Percentiles rank a stretch among this genome's conserved stretches.
phyloP scores from a whole-genome alignment of 2,888 invertebrate species.

The Scaptomyza reducta region DNA sequence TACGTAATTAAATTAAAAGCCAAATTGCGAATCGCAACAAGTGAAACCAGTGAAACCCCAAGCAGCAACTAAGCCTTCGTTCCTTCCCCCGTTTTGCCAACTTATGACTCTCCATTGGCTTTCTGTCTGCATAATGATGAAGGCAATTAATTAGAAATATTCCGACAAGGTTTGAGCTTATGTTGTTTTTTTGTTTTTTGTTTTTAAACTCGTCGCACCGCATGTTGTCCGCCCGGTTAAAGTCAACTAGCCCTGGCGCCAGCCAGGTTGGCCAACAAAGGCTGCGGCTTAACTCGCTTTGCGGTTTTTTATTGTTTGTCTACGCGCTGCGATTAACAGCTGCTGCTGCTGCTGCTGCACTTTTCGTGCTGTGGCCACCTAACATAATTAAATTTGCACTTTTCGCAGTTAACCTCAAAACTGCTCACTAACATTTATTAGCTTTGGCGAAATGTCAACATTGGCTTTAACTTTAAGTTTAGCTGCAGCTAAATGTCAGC shows the following conservation, averaged over 20 bases:
- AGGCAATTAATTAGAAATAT: conserved; percentile 67
- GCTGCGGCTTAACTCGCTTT: conserved; percentile 36
- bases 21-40: conserved; percentile 40
- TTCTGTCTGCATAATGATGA: conserved; percentile 57
- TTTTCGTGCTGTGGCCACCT: conserved; percentile 40
- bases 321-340: conserved; percentile 44
- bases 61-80: conserved; percentile 22
- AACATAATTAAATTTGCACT: conserved; percentile 70
- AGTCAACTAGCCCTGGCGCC: conserved; percentile 45
- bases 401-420: conserved; percentile 53
- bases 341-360: conserved; percentile 49
- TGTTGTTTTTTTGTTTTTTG: conserved; percentile 7
- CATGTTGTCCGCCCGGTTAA: conserved; percentile 8
- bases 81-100: background rate
- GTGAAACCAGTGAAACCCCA: conserved; percentile 46
- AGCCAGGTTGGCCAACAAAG: conserved; percentile 50
- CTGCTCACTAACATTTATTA: conserved; percentile 41
- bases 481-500: conserved; percentile 52
- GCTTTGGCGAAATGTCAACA: conserved; percentile 54
- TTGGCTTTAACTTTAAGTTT: conserved; percentile 12
- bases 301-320: conserved; percentile 50
- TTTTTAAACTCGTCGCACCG: background rate
- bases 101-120: background rate
- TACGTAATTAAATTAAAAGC: conserved; percentile 50
- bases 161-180: conserved; percentile 48